Evolutionary conservation across 2,113 vertebrate genomes (phyloP).

Genomic region (Greenwoodochromis staneri): DNA sequence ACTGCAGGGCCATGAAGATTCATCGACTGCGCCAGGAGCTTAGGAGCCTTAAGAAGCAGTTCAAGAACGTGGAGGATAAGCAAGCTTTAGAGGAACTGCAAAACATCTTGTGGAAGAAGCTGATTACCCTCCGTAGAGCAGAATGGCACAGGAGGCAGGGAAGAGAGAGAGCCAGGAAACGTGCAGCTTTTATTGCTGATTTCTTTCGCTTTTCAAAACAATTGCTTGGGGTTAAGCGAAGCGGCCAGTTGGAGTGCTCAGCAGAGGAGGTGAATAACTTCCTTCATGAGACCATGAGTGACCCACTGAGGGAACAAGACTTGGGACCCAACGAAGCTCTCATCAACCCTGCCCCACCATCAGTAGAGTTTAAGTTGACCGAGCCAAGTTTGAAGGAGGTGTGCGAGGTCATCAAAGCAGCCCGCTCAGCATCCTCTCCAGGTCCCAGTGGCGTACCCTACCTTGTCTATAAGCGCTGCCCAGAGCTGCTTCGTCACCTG

Average conservation of each 20-base stretch:
- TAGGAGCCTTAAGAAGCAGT: background rate
- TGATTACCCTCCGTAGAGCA: background rate
- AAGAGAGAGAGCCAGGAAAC: background rate
- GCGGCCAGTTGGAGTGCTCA: rapidly evolving
- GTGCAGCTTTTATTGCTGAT: background rate
- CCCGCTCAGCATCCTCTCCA: rapidly evolving
- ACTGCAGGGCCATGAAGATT: background rate
- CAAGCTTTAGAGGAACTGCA: background rate
- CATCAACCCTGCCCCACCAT: background rate
- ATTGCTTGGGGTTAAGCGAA: background rate
- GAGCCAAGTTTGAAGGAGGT: background rate
- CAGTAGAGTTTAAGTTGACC: rapidly evolving
- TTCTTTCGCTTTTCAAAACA: rapidly evolving
- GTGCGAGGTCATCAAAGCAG: background rate
- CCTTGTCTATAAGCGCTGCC: rapidly evolving
- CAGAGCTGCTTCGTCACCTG: rapidly evolving
- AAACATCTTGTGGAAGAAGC: rapidly evolving
- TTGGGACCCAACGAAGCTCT: rapidly evolving
- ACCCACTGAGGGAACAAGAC: background rate
- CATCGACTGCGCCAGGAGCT: background rate
- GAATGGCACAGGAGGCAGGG: background rate
- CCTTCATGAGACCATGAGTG: background rate
- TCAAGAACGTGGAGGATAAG: rapidly evolving
- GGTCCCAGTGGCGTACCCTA: background rate
- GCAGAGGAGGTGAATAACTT: background rate